phyloP scores from a whole-genome alignment of 2,113 vertebrate genomes.

The Cololabis saira region DNA sequence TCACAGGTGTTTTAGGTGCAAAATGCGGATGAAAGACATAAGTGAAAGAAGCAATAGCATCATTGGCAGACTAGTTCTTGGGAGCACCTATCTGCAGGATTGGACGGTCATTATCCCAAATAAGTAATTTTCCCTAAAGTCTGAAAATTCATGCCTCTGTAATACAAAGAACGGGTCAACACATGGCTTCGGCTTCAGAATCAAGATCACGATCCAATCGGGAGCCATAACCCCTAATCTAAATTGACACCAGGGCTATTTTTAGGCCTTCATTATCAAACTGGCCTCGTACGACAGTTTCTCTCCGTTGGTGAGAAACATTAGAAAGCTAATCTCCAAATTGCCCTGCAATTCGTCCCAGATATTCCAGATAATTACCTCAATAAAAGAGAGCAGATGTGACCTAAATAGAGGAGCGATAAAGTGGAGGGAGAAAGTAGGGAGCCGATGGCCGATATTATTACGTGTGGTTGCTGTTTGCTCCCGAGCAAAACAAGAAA shows the following conservation, averaged over 20 bases:
- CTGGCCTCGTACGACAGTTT: constrained; percentile 53
- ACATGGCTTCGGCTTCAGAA: constrained; percentile 11
- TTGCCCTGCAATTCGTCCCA: constrained; percentile 69
- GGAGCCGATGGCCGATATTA: neutral
- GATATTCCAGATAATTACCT: constrained; percentile 71
- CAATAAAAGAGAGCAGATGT: constrained; percentile 73
- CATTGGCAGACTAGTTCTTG: no score
- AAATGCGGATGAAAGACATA: no score
- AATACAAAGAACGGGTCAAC: constrained; percentile 12
- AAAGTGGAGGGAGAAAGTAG: neutral
- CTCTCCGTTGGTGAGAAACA: constrained; percentile 67
- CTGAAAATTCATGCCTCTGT: no score
- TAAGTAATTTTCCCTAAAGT: no score
- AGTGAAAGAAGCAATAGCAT: no score
- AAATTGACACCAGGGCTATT: constrained; percentile 2
- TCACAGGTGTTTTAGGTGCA: no score
- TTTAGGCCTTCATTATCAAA: constrained; percentile 67
- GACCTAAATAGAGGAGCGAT: constrained; percentile 42
- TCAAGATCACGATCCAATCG: constrained; percentile 6
- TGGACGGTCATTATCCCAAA: no score
- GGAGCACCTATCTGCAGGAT: no score
- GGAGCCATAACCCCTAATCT: constrained; percentile 15
- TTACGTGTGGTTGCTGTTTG: no score
- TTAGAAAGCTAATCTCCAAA: constrained; percentile 79
- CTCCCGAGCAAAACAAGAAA: no score